Percentiles rank a stretch among this genome's conserved stretches.
These are phyloP conservation scores for Stenoptilia bipunctidactyla DNA, from an alignment of 2,888 invertebrate genomes.

Conservation along the genomic window DNA sequence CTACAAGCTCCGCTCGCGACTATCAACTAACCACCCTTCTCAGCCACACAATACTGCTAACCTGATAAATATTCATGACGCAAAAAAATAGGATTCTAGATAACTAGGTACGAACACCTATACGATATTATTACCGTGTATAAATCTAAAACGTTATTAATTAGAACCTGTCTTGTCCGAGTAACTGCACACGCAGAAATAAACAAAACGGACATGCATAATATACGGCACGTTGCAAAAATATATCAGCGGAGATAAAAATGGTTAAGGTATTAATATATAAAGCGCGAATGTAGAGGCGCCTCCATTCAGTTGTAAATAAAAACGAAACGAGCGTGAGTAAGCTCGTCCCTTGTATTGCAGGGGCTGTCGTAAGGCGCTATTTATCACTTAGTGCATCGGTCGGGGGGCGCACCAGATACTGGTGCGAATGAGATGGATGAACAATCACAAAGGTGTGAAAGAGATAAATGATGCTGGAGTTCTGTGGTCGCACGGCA, in stretches of 20 bases:
- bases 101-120: no score
- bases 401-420: slow-evolving; percentile 36
- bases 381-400: slow-evolving; percentile 52
- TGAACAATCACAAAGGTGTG: slow-evolving; percentile 20
- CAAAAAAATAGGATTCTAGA: not conserved
- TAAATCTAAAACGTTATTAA: slow-evolving; percentile 42
- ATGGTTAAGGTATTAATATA: slow-evolving; percentile 39
- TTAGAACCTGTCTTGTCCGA: slow-evolving; percentile 31
- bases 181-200: slow-evolving; percentile 34
- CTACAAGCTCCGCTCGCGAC: slow-evolving; percentile 33
- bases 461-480: slow-evolving; percentile 28
- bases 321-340: slow-evolving; percentile 42
- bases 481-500: slow-evolving; percentile 40
- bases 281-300: slow-evolving; percentile 33
- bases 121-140: not conserved
- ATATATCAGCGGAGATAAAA: slow-evolving; percentile 27
- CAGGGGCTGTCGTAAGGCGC: slow-evolving; percentile 43
- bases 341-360: slow-evolving; percentile 28
- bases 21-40: not conserved
- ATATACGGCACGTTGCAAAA: slow-evolving; percentile 26
- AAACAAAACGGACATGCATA: slow-evolving; percentile 13
- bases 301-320: slow-evolving; percentile 46
- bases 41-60: no score
- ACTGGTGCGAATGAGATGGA: slow-evolving; percentile 27
- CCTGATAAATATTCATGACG: not conserved